A percentile compares a stretch with the other conserved stretches of the same genome.
phyloP scores from a whole-genome alignment of 2,797 vertebrate genomes.

The Tauraco hartlaubi region DNA sequence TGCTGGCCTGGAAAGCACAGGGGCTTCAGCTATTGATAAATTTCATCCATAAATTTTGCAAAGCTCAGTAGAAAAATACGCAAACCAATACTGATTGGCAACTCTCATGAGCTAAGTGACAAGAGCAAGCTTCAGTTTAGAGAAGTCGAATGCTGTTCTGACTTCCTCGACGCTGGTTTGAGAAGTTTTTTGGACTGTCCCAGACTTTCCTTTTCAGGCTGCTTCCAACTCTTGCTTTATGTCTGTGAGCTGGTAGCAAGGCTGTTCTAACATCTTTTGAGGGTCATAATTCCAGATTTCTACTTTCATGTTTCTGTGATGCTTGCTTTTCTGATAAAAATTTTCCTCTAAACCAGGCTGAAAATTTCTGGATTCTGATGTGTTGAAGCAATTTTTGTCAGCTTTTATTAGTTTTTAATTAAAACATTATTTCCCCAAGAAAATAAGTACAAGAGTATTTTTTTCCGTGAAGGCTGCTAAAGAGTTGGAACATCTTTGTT shows the following conservation, averaged over 20 bases:
- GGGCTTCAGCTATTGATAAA: neutral
- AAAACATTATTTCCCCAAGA: neutral
- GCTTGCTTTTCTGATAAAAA: neutral
- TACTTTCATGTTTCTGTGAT: neutral
- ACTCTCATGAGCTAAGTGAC: neutral
- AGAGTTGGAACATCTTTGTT: neutral
- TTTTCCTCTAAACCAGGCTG: neutral
- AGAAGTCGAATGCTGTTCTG: neutral
- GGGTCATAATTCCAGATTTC: neutral
- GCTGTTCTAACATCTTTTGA: neutral
- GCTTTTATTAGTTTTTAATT: neutral
- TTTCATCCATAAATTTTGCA: neutral
- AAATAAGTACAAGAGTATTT: neutral
- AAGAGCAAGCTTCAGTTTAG: neutral
- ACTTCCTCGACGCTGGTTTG: neutral
- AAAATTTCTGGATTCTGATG: neutral
- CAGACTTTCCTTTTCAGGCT: neutral
- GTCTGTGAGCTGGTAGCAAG: neutral
- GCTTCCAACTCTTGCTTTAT: neutral
- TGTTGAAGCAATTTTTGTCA: neutral
- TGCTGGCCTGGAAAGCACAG: neutral
- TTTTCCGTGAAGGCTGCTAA: neutral
- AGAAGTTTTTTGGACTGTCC: neutral
- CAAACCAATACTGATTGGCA: neutral
- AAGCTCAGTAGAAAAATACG: neutral